Conservation (phyloP, 2,888 invertebrate genomes). For the Empis livida region DNA sequence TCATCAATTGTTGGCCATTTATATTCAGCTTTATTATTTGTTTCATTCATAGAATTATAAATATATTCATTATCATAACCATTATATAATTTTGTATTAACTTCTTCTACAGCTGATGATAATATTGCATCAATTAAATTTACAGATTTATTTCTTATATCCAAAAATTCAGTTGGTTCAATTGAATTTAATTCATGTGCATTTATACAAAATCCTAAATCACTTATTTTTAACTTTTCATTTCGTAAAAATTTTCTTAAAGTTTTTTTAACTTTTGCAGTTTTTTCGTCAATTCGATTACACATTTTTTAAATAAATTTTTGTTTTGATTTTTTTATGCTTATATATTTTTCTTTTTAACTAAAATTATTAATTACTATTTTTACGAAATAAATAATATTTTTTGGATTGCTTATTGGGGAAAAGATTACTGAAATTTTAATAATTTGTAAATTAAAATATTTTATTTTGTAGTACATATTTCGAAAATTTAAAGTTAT, state of each 20-base stretch:
- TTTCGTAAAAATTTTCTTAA: background rate
- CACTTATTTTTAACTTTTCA: background rate
- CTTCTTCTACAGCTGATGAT: background rate
- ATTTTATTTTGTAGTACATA: no score
- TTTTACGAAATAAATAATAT: no score
- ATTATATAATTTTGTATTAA: background rate
- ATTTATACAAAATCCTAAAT: background rate
- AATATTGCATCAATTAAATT: background rate
- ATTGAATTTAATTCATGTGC: background rate
- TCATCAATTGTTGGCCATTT: background rate
- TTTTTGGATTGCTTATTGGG: no score
- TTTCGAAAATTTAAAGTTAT: no score
- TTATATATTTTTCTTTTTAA: no score
- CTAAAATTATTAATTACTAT: no score
- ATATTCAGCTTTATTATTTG: background rate
- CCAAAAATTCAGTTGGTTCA: background rate
- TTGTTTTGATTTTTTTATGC: no score
- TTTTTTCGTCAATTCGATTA: no score
- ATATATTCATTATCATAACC: background rate
- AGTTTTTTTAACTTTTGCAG: background rate
- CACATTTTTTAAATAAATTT: no score
- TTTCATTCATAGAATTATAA: background rate
- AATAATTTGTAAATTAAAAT: no score
- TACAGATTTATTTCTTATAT: background rate
- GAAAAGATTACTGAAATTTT: no score